phyloP scores from a whole-genome alignment of 2,113 vertebrate genomes.

The Mus spicilegus region DNA sequence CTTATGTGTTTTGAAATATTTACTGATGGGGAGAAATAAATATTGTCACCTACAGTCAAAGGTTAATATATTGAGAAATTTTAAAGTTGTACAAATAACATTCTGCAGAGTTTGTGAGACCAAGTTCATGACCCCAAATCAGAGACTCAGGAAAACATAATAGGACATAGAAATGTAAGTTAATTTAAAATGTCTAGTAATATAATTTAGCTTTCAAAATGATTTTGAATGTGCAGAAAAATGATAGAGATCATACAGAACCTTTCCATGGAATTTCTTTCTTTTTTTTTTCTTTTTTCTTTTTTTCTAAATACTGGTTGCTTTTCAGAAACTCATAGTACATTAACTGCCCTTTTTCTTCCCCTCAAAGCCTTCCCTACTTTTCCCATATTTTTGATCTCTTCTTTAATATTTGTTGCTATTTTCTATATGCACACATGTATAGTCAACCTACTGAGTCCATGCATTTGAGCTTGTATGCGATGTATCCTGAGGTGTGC shows the following conservation, averaged over 20 bases:
- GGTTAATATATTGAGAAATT: neutral
- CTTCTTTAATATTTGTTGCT: neutral
- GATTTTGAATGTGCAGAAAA: neutral
- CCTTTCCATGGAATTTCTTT: neutral
- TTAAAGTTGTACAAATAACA: neutral
- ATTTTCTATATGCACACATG: neutral
- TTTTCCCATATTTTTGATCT: neutral
- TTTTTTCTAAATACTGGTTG: neutral
- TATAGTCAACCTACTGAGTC: neutral
- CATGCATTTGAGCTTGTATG: neutral
- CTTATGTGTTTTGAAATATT: neutral
- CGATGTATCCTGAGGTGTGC: neutral
- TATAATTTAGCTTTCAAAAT: neutral
- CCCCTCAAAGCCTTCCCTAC: fast-evolving
- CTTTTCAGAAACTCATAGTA: neutral
- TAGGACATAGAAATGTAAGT: too few species aligned
- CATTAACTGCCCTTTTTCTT: neutral
- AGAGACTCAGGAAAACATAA: neutral
- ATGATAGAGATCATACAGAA: neutral
- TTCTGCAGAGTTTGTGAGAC: neutral
- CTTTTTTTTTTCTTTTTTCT: too few species aligned
- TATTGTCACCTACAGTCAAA: neutral
- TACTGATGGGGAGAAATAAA: neutral
- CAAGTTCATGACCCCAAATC: neutral
- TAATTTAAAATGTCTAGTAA: neutral